Conservation (phyloP, 2,888 invertebrate species). For the Catocala fraxini region DNA sequence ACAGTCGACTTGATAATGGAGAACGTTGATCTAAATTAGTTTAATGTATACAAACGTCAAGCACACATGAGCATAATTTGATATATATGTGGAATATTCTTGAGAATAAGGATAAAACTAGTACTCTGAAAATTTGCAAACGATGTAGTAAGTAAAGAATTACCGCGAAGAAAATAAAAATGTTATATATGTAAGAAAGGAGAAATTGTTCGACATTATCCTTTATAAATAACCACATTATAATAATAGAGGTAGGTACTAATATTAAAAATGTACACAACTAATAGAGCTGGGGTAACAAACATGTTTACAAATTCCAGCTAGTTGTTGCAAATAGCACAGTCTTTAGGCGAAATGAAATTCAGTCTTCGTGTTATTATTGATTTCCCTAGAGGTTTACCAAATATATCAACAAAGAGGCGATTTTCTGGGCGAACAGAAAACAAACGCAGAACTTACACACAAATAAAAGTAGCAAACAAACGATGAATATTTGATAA, state of each 20-base stretch:
- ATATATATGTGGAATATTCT: too few species aligned
- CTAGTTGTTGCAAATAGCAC: constrained; percentile 30
- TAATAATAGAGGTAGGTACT: constrained; percentile 12
- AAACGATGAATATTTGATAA: constrained; percentile 32
- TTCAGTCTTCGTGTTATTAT: constrained; percentile 52
- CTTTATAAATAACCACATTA: constrained; percentile 16
- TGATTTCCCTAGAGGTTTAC: constrained; percentile 57
- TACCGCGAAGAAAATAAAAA: constrained; percentile 5
- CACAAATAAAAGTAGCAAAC: constrained; percentile 19
- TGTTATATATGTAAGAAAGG: neutral
- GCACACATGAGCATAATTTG: too few species aligned
- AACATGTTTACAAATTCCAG: constrained; percentile 45
- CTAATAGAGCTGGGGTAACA: constrained; percentile 36
- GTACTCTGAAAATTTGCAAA: too few species aligned
- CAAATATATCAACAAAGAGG: constrained; percentile 42
- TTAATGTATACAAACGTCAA: constrained; percentile 1
- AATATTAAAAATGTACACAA: constrained; percentile 15
- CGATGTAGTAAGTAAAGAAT: too few species aligned
- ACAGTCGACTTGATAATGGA: neutral
- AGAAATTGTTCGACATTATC: constrained; percentile 13
- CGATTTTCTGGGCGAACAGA: constrained; percentile 12
- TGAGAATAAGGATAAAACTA: too few species aligned
- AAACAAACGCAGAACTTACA: constrained; percentile 12
- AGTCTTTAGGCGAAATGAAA: constrained; percentile 44
- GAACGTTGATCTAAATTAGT: constrained; percentile 14